A percentile compares a stretch with the other conserved stretches of the same genome.
phyloP scores from a whole-genome alignment of 2,888 invertebrate genomes.

The Onchidella celtica region DNA sequence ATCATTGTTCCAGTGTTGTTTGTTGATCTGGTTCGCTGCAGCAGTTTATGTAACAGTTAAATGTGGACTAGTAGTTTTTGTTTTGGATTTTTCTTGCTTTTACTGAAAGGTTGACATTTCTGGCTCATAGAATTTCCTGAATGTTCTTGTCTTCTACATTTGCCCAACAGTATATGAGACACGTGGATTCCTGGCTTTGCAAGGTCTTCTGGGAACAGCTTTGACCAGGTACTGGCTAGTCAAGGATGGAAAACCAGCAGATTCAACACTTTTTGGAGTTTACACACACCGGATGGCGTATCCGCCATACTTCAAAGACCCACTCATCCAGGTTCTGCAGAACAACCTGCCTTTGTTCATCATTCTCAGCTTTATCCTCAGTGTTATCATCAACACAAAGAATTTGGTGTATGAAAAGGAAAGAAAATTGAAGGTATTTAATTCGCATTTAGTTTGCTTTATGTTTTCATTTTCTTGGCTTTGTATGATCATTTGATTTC shows the following conservation, averaged over 20 bases:
- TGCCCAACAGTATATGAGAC: conserved; percentile 82
- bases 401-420: conserved; percentile 89
- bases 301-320: conserved; percentile 86
- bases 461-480: no score
- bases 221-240: conserved; percentile 69
- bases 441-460: no score
- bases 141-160: background rate
- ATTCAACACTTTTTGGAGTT: conserved; percentile 77
- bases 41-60: no score
- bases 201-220: conserved; percentile 83
- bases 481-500: no score
- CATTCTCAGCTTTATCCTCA: conserved; percentile 90
- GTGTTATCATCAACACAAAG: conserved; percentile 89
- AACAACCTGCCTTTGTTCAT: conserved; percentile 88
- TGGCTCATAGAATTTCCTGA: no score
- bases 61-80: no score
- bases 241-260: conserved; percentile 67
- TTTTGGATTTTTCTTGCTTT: no score
- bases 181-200: conserved; percentile 86
- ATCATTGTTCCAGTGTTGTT: no score
- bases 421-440: conserved; percentile 79
- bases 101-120: no score
- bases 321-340: conserved; percentile 85
- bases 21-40: no score
- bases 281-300: conserved; percentile 87